Conservation (phyloP, 2,888 invertebrate species). For the Nycteola revayana region DNA sequence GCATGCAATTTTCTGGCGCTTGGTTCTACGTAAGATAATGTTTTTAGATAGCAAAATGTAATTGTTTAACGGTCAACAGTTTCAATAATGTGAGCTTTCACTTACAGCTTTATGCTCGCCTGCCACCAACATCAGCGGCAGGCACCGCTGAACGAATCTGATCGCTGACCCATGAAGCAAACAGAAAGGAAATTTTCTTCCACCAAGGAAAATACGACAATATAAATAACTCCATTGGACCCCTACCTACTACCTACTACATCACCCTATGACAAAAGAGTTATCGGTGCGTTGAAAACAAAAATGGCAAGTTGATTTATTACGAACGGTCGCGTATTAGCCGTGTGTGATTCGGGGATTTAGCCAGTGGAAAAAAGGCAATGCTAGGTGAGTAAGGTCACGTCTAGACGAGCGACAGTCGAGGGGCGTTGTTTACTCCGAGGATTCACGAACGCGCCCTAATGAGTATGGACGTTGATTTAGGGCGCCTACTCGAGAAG, state of each 20-base stretch:
- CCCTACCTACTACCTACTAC: constrained; percentile 73
- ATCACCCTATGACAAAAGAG: constrained; percentile 82
- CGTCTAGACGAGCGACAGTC: constrained; percentile 49
- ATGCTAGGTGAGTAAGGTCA: constrained; percentile 42
- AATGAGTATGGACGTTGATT: constrained; percentile 56
- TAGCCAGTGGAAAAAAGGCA: constrained; percentile 32
- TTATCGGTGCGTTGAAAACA: constrained; percentile 83
- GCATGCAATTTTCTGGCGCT: constrained; percentile 20
- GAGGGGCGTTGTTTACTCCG: constrained; percentile 49
- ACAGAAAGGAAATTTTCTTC: constrained; percentile 81
- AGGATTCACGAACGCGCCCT: constrained; percentile 40
- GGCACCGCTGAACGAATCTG: constrained; percentile 67
- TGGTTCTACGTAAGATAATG: constrained; percentile 12
- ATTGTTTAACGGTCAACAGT: background rate
- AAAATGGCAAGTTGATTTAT: constrained; percentile 80
- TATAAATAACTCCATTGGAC: constrained; percentile 81
- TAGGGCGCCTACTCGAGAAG: constrained; percentile 35
- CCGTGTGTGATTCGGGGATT: constrained; percentile 51
- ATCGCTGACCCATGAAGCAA: constrained; percentile 80
- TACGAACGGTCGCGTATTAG: constrained; percentile 58
- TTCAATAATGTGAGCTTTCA: constrained; percentile 18
- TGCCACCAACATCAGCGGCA: constrained; percentile 37
- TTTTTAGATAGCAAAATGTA: constrained; percentile 1
- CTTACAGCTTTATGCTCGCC: constrained; percentile 32
- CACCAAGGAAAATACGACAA: constrained; percentile 76